Evolutionary conservation across 2,888 invertebrate species (phyloP).

Genomic region (Tortricodes alternella): DNA sequence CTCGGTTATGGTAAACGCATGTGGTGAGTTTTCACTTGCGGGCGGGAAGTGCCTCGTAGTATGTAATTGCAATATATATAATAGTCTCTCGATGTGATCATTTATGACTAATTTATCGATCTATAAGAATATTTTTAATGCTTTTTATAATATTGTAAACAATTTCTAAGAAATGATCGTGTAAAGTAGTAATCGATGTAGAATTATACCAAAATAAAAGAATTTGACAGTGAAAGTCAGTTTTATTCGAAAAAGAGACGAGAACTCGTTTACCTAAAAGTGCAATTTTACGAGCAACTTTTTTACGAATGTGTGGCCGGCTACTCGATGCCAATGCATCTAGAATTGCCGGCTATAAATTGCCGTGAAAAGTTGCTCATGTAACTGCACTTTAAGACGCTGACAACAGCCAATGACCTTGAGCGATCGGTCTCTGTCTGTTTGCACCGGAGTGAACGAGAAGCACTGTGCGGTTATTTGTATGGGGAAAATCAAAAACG

Average conservation of each 20-base stretch:
- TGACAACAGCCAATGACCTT: no score
- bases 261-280: no score
- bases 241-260: constrained; percentile 10
- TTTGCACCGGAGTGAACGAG: no score
- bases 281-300: no score
- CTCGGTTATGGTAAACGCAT: constrained; percentile 72
- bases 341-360: no score
- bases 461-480: no score
- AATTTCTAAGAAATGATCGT: constrained; percentile 65
- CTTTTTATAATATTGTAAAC: constrained; percentile 57
- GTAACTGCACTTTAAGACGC: no score
- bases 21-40: constrained; percentile 76
- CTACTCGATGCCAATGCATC: no score
- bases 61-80: constrained; percentile 59
- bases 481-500: no score
- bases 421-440: no score
- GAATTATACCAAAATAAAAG: constrained; percentile 56
- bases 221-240: constrained; percentile 32
- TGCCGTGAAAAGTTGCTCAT: no score
- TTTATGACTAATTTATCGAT: constrained; percentile 71
- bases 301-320: no score
- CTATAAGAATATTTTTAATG: constrained; percentile 54
- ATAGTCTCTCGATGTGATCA: constrained; percentile 75
- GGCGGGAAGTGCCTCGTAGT: constrained; percentile 63
- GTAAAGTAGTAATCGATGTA: constrained; percentile 62